Percentiles rank a stretch among this genome's conserved stretches.
Evolutionary conservation across 2,797 vertebrate genomes (phyloP).

Genomic region (Nothura maculosa): DNA sequence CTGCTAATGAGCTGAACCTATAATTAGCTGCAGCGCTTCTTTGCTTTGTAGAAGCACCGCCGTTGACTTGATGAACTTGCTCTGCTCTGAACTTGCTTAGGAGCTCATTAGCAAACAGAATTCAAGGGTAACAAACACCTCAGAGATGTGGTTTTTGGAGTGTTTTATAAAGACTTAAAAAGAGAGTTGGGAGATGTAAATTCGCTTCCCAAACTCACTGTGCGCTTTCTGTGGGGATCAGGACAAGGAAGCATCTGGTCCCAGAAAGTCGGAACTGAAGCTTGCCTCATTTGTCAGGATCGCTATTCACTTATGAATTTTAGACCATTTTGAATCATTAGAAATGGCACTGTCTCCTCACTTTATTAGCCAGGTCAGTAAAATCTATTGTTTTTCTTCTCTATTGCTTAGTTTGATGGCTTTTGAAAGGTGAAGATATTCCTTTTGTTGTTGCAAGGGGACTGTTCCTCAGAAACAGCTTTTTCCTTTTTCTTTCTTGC

Average conservation of each 20-base stretch:
- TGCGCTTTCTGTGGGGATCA: neutral
- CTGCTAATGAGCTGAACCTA: constrained; percentile 40
- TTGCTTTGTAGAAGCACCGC: neutral
- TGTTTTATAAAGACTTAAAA: neutral
- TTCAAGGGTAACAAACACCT: constrained; percentile 25
- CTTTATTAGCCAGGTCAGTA: neutral
- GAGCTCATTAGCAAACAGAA: constrained; percentile 54
- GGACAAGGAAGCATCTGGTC: neutral
- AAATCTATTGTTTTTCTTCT: neutral
- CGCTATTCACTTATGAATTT: neutral
- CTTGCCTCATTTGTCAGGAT: neutral
- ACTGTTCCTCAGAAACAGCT: neutral
- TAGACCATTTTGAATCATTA: neutral
- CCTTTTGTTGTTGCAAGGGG: neutral
- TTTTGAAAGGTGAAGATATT: neutral
- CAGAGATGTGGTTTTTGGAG: neutral
- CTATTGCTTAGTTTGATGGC: neutral
- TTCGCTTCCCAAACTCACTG: neutral
- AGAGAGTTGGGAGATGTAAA: neutral
- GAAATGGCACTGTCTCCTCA: neutral
- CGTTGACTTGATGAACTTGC: constrained; percentile 29
- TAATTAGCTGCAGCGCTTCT: constrained; percentile 16
- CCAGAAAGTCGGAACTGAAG: neutral
- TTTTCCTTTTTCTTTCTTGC: neutral
- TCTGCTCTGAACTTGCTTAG: constrained; percentile 25